Evolutionary conservation across 2,113 vertebrate genomes (phyloP).

Genomic region (Dromas ardeola): DNA sequence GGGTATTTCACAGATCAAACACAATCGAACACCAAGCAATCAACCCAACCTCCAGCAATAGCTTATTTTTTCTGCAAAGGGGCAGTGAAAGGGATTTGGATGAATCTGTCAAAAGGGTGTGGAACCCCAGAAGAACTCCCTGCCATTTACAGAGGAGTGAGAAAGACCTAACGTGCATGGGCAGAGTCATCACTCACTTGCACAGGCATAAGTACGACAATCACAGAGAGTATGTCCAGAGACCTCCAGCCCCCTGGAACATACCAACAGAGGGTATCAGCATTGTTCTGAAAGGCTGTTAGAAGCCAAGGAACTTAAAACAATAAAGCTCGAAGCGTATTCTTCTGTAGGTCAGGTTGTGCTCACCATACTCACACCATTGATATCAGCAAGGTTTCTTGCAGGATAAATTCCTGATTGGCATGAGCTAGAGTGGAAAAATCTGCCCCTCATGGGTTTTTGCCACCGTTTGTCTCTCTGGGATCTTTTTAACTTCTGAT

Average conservation of each 20-base stretch:
- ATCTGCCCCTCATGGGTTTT: not conserved
- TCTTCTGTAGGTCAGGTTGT: not conserved
- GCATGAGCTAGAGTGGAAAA: not conserved
- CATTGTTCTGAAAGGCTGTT: not conserved
- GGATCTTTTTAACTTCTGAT: not conserved
- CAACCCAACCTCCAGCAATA: not conserved
- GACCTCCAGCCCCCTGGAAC: not conserved
- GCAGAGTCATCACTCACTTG: not conserved
- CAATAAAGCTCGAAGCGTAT: not conserved
- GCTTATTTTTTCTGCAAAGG: not conserved
- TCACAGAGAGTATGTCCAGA: not conserved
- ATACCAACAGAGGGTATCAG: not conserved
- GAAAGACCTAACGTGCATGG: not conserved
- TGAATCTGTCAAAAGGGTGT: not conserved
- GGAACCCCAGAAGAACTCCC: not conserved
- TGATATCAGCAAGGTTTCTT: not conserved
- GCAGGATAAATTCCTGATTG: not conserved
- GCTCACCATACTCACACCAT: not conserved
- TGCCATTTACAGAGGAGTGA: not conserved
- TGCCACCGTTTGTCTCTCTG: not conserved
- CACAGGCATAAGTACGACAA: rapidly evolving
- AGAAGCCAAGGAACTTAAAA: not conserved
- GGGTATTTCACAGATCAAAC: not conserved
- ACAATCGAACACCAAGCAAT: not conserved
- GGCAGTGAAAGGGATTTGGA: not conserved